Conservation (phyloP, 2,888 invertebrate genomes). For the Pristionchus exspectatus region DNA sequence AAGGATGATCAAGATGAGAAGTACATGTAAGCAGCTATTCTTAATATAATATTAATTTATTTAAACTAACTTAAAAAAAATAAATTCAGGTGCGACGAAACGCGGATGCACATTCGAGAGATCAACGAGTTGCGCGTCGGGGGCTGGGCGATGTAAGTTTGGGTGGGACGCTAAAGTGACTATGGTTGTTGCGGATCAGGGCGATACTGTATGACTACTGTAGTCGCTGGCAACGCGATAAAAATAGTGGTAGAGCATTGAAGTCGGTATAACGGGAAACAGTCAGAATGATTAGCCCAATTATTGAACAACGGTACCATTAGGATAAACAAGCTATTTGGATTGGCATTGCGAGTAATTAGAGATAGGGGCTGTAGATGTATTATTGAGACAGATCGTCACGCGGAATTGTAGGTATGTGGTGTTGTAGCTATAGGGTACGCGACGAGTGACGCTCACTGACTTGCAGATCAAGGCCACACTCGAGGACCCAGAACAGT, state of each 20-base stretch:
- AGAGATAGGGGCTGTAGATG: background rate
- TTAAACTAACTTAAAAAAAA: background rate
- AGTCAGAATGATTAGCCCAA: no score
- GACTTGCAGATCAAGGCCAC: conserved; percentile 17
- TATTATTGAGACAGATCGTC: background rate
- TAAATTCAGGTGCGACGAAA: conserved; percentile 39
- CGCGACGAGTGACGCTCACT: background rate
- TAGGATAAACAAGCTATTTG: no score
- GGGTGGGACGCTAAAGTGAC: background rate
- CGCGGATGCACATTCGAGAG: conserved; percentile 1
- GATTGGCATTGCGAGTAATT: background rate
- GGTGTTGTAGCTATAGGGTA: no score
- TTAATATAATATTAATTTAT: background rate
- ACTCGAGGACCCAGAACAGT: conserved; percentile 43
- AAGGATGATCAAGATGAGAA: background rate
- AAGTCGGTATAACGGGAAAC: no score
- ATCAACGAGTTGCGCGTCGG: conserved; percentile 27
- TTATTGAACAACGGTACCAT: no score
- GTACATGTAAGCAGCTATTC: conserved; percentile 14
- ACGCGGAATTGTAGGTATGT: no score
- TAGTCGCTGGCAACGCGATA: no score
- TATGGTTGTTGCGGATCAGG: no score
- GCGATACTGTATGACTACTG: no score
- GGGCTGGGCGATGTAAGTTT: background rate
- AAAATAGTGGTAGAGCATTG: no score